Base-by-base conservation (phyloP, 2,888 invertebrate genomes). In the Epistrophe eligans region DNA sequence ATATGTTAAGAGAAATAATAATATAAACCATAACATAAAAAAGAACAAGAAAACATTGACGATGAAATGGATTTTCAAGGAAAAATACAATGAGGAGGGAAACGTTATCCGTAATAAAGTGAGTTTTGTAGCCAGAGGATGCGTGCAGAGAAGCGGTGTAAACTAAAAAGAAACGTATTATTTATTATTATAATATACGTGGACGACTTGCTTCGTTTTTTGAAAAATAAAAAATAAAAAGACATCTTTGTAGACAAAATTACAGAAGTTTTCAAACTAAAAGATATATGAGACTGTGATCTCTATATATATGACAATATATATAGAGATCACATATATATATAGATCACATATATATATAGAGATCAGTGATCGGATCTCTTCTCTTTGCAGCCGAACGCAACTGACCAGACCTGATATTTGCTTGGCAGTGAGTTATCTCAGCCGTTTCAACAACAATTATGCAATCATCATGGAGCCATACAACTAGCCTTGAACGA, bases 41-140 rank as follows among this genome's bases (percentile, higher is more conserved):
- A 19, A 35, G 0, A 38, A 35, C 35, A 52, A 52, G 67, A 67
- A 67, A 67, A 10, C 32, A 38, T 28, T 67, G 52, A 52, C 35
- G 38, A 35, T 52, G 38, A 67, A 67, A 19, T 50, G 52, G 67
- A 17, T 67, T 32, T 52, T 52, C 19, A 52, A 67, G 35, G 17
- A 50, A n/a, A 67, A 67, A 52, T 40, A n/a, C 9, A 52, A 52
- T 38, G 52, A 50, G 19, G 50, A 9, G 24, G 50, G 50, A 50
- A 52, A 52, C 13, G 52, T 52, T 1, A 52, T 28, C 8, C 28
- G 15, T 52, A 24, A 52, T 52, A 52, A 52, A 52, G 52, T 28
- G 13, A 4, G 52, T 28, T 52, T 52, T 13, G 52, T 52, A 28
- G 52, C 52, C 28, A 52, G 28, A 17, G 24, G 52, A 28, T 52